Evolutionary conservation across 1,140 invertebrate species (phyloP).

Genomic region (Chrysomallon squamiferum): DNA sequence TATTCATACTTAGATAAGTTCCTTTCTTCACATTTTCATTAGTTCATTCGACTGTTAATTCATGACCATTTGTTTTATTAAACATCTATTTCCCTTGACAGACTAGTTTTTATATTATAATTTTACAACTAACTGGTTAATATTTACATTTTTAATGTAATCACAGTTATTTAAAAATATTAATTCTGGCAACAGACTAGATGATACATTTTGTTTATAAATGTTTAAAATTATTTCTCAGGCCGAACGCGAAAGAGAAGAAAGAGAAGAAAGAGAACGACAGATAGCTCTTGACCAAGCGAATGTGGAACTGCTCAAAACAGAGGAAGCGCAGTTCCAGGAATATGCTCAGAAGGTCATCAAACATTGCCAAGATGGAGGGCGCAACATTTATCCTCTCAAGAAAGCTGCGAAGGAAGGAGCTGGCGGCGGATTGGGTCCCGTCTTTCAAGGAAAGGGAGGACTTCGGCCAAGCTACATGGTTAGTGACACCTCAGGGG

Average conservation of each 20-base stretch:
- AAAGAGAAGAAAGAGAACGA: slow-evolving; percentile 28
- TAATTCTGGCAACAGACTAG: too few relatives aligned
- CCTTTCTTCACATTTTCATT: too few relatives aligned
- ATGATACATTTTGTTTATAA: too few relatives aligned
- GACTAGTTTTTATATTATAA: too few relatives aligned
- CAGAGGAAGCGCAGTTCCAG: slow-evolving; percentile 62
- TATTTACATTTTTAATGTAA: too few relatives aligned
- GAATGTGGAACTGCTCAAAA: slow-evolving; percentile 48
- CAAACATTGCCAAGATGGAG: slow-evolving; percentile 58
- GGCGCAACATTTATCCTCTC: slow-evolving; percentile 60
- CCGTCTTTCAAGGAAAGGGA: slow-evolving; percentile 55
- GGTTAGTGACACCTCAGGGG: slow-evolving; percentile 52
- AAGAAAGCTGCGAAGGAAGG: slow-evolving; percentile 53
- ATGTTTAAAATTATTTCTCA: too few relatives aligned
- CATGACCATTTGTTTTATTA: too few relatives aligned
- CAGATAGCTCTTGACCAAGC: slow-evolving; percentile 48
- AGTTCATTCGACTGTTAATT: too few relatives aligned
- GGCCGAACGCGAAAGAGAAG: slow-evolving; percentile 36
- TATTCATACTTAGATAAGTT: too few relatives aligned
- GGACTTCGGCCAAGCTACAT: slow-evolving; percentile 60
- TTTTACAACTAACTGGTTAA: too few relatives aligned
- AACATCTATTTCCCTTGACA: too few relatives aligned
- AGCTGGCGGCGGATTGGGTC: slow-evolving; percentile 54
- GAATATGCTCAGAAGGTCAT: slow-evolving; percentile 62
- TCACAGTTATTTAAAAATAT: too few relatives aligned